These are phyloP conservation scores for Nymphalis io DNA, from an alignment of 1,140 invertebrate genomes.

Conservation along the genomic window DNA sequence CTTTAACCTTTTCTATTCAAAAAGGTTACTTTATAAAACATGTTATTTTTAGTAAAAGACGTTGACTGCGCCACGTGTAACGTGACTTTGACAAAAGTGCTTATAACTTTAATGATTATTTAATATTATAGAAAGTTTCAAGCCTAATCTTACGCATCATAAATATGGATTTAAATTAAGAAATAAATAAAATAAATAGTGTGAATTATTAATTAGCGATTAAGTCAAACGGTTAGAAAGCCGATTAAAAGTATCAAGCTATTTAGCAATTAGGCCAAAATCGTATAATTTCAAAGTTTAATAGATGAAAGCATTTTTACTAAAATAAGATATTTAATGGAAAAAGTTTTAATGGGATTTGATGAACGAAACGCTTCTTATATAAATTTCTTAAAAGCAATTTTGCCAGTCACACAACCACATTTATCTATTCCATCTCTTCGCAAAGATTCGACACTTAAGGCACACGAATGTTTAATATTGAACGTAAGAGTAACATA, in stretches of 20 bases:
- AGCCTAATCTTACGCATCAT: too few relatives aligned
- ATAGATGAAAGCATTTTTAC: constrained; percentile 64
- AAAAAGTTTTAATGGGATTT: constrained; percentile 76
- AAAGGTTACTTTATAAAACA: too few relatives aligned
- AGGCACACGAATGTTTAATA: constrained; percentile 10
- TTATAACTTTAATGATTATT: too few relatives aligned
- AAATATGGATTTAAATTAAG: neutral
- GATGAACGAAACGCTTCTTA: constrained; percentile 66
- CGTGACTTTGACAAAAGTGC: too few relatives aligned
- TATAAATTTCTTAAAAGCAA: constrained; percentile 65
- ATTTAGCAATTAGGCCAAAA: constrained; percentile 56
- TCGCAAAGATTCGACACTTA: constrained; percentile 30
- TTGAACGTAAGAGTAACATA: neutral
- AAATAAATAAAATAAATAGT: neutral
- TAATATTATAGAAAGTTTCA: too few relatives aligned
- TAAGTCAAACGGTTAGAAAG: constrained; percentile 40
- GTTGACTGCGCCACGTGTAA: too few relatives aligned
- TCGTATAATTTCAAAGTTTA: constrained; percentile 56
- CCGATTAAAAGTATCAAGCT: constrained; percentile 47
- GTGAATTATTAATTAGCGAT: constrained; percentile 1
- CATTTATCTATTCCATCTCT: constrained; percentile 41
- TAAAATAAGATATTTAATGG: constrained; percentile 68
- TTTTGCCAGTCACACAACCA: constrained; percentile 56
- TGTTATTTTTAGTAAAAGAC: too few relatives aligned
- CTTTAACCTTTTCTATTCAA: too few relatives aligned